Evolutionary conservation across 2,797 vertebrate genomes (phyloP).

Genomic region (Agapornis canus): DNA sequence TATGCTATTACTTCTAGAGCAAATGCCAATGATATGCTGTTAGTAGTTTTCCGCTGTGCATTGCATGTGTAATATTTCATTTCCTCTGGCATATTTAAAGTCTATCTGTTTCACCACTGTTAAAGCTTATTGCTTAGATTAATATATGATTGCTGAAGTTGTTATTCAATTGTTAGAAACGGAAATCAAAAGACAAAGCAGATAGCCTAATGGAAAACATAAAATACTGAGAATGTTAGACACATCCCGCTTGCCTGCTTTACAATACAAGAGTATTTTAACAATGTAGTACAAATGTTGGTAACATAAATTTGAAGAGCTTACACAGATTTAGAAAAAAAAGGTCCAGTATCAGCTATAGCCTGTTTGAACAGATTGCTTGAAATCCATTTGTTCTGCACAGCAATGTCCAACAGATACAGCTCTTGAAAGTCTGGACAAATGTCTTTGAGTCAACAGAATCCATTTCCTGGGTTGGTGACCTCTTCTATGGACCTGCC

Average conservation of each 20-base stretch:
- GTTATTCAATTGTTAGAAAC: not conserved
- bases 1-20: not conserved
- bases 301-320: not conserved
- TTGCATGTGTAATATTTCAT: not conserved
- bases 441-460: not conserved
- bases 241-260: not conserved
- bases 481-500: not conserved
- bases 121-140: not conserved
- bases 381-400: not conserved
- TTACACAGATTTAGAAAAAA: not conserved
- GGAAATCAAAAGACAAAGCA: not conserved
- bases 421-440: not conserved
- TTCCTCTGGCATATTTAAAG: not conserved
- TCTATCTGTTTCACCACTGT: not conserved
- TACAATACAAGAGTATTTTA: not conserved
- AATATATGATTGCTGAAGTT: not conserved
- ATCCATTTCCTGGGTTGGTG: not conserved
- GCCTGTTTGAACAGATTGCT: not conserved
- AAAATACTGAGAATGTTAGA: not conserved
- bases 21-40: fast-evolving
- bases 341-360: not conserved
- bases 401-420: not conserved
- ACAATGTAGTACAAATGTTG: not conserved
- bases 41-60: not conserved
- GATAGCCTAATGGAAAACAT: not conserved